A percentile compares a stretch with the other conserved stretches of the same genome.
Evolutionary conservation across 2,888 invertebrate species (phyloP).

Genomic region (Drosophila niveifrons): DNA sequence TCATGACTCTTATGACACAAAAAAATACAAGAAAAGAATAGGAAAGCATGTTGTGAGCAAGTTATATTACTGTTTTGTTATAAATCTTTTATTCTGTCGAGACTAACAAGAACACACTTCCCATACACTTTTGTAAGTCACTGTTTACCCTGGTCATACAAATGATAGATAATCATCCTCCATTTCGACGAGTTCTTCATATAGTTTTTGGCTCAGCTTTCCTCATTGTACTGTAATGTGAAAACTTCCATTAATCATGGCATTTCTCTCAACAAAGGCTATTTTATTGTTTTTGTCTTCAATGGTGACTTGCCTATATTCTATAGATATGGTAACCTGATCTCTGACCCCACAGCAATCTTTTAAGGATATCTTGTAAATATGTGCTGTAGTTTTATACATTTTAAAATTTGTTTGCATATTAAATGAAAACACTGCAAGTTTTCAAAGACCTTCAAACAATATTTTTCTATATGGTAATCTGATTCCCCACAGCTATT

Average conservation of each 20-base stretch:
- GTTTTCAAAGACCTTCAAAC: no score
- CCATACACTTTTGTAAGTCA: constrained; percentile 9
- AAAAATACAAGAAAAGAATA: background rate
- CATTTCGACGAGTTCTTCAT: background rate
- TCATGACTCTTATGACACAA: background rate
- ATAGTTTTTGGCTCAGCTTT: constrained; percentile 10
- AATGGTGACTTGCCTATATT: background rate
- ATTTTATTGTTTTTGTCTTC: constrained; percentile 10
- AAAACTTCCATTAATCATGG: constrained; percentile 23
- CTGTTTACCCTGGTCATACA: constrained; percentile 8
- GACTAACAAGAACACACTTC: background rate
- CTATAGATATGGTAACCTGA: constrained; percentile 3
- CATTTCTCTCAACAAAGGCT: constrained; percentile 6
- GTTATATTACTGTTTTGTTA: constrained; percentile 3
- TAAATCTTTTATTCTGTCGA: constrained; percentile 3
- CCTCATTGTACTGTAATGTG: constrained; percentile 21
- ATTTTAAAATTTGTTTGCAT: no score
- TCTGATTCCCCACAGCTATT: background rate
- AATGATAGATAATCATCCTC: constrained; percentile 15
- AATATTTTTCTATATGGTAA: background rate
- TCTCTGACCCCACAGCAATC: background rate
- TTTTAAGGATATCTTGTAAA: background rate
- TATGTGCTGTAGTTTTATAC: background rate
- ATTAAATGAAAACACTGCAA: no score
- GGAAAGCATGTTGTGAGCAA: background rate